phyloP scores from a whole-genome alignment of 2,113 vertebrate species.

The Ancistrus triradiatus region DNA sequence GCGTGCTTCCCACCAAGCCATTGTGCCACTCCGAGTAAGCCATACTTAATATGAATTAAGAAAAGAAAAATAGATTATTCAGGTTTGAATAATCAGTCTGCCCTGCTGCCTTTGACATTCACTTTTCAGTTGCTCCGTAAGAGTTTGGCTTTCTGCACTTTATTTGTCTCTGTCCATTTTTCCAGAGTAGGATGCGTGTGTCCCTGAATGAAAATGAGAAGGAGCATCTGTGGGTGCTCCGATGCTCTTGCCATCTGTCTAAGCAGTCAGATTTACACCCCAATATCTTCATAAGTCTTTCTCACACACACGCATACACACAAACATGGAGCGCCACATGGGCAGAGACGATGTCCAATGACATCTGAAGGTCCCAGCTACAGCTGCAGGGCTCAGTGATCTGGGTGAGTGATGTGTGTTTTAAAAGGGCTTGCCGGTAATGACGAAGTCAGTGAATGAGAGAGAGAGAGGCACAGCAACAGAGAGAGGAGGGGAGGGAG shows the following conservation, averaged over 20 bases:
- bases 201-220: constrained; percentile 75
- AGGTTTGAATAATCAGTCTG: too few relatives aligned
- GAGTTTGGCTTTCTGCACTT: constrained; percentile 20
- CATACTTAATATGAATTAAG: neutral
- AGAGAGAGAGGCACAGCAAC: neutral
- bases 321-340: constrained; percentile 56
- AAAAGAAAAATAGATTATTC: neutral
- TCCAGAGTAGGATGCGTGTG: constrained; percentile 58
- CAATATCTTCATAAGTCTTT: constrained; percentile 81
- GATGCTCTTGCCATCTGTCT: constrained; percentile 76
- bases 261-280: constrained; percentile 77
- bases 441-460: constrained; percentile 44
- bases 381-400: constrained; percentile 64
- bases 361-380: constrained; percentile 77
- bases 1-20: too few relatives aligned
- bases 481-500: neutral
- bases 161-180: constrained; percentile 41
- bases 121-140: neutral
- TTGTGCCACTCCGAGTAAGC: too few relatives aligned
- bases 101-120: neutral
- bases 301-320: constrained; percentile 30
- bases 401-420: constrained; percentile 68
- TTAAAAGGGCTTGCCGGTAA: constrained; percentile 67
- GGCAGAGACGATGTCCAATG: constrained; percentile 73
- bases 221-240: constrained; percentile 67